phyloP scores from a whole-genome alignment of 1,140 invertebrate species.

The Drosophila obscura region DNA sequence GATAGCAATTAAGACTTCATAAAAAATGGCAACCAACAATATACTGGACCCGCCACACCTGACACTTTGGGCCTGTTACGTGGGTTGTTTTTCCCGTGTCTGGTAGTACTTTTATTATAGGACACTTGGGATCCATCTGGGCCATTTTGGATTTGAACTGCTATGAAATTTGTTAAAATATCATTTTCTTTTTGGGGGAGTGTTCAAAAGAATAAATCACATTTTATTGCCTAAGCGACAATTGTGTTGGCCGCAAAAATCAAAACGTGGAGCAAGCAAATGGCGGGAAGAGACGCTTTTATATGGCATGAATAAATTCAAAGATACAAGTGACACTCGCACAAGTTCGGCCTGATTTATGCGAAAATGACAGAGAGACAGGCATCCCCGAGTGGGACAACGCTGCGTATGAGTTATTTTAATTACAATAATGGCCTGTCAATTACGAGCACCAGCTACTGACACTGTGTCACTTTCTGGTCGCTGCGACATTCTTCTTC shows the following conservation, averaged over 20 bases:
- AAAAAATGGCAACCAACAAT: constrained; percentile 8
- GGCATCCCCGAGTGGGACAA: constrained; percentile 20
- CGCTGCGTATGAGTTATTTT: constrained; percentile 75
- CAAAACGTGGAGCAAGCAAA: constrained; percentile 53
- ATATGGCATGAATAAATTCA: constrained; percentile 64
- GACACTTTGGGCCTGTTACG: constrained; percentile 28
- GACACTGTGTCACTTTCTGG: constrained; percentile 64
- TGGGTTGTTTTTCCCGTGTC: constrained; percentile 7
- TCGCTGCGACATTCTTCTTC: constrained; percentile 31
- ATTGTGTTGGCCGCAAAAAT: constrained; percentile 67
- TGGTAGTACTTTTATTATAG: constrained; percentile 38
- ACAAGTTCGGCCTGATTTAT: constrained; percentile 61
- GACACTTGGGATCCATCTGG: constrained; percentile 44
- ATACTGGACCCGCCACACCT: constrained; percentile 24
- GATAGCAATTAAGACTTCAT: constrained; percentile 57
- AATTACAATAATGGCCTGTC: constrained; percentile 81
- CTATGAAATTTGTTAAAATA: constrained; percentile 42
- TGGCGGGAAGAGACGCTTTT: constrained; percentile 7
- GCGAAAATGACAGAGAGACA: constrained; percentile 18
- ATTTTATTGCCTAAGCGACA: constrained; percentile 78
- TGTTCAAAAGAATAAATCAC: constrained; percentile 61
- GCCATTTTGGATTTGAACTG: constrained; percentile 35
- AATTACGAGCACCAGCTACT: constrained; percentile 55
- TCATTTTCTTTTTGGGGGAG: constrained; percentile 11
- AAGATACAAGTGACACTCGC: constrained; percentile 53